A percentile compares a stretch with the other conserved stretches of the same genome.
These are phyloP conservation scores for Cichladusa arquata DNA, from an alignment of 2,113 vertebrate genomes.

Conservation along the genomic window DNA sequence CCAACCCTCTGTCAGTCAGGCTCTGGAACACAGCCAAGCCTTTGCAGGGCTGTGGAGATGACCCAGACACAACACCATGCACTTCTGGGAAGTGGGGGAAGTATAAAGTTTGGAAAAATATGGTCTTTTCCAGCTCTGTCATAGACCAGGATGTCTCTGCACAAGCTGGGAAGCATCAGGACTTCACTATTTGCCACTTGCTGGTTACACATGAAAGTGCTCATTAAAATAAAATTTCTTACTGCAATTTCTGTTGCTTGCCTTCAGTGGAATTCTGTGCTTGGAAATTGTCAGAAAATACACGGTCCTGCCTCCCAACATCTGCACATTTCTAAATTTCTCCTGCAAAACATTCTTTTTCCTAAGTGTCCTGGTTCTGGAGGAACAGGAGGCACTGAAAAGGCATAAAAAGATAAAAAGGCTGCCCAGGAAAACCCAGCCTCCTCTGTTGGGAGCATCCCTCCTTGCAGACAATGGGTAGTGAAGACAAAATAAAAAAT, in stretches of 20 bases:
- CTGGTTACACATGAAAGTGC: background rate
- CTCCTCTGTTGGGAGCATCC: background rate
- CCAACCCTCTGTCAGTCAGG: background rate
- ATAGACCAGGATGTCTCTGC: background rate
- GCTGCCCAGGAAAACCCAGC: background rate
- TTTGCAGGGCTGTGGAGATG: background rate
- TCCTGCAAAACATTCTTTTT: background rate
- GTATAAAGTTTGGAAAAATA: background rate
- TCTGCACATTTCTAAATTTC: background rate
- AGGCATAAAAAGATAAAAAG: background rate
- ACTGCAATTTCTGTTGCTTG: background rate
- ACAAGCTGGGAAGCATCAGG: background rate
- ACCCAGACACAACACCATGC: background rate
- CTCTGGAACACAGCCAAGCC: slow-evolving; percentile 24
- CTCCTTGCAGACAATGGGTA: background rate
- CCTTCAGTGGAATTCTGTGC: background rate
- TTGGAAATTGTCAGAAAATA: background rate
- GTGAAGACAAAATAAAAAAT: background rate
- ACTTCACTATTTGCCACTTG: background rate
- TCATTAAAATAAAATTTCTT: background rate
- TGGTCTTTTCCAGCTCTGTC: background rate
- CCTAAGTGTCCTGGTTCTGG: background rate
- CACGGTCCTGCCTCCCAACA: background rate
- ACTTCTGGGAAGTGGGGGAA: background rate
- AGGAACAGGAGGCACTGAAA: background rate